These are phyloP conservation scores for Gopherus flavomarginatus DNA, from an alignment of 2,113 vertebrate species.

Conservation along the genomic window DNA sequence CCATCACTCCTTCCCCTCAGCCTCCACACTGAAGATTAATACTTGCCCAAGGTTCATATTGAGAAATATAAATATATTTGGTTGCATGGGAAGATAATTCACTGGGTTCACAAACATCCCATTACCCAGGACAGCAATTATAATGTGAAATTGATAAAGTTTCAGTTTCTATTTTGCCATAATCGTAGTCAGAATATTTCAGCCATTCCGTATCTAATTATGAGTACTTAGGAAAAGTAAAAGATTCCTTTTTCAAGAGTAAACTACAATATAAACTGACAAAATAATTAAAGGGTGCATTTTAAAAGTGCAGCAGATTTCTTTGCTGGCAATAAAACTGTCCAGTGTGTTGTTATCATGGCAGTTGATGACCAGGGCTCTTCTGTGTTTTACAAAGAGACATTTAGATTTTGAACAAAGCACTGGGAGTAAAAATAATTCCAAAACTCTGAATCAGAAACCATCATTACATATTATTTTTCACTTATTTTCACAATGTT, in stretches of 20 bases:
- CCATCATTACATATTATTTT: neutral
- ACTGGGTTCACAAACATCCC: conserved; percentile 1
- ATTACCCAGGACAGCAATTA: conserved; percentile 2
- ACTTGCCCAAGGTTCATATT: conserved; percentile 51
- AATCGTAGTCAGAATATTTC: neutral
- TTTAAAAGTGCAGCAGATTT: neutral
- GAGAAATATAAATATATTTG: conserved; percentile 36
- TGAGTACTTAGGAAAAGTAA: conserved; percentile 14
- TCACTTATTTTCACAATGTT: neutral
- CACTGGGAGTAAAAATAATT: neutral
- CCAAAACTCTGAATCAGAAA: neutral
- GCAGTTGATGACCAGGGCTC: conserved; percentile 2
- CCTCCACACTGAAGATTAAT: conserved; percentile 40
- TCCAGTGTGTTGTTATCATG: neutral
- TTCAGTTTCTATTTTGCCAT: conserved; percentile 18
- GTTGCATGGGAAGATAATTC: conserved; percentile 54
- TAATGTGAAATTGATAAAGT: neutral
- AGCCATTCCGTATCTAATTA: conserved; percentile 24
- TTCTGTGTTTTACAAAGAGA: neutral
- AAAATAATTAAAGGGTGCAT: conserved; percentile 40
- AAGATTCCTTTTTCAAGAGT: neutral
- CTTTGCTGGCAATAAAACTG: conserved; percentile 1
- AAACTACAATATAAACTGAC: neutral
- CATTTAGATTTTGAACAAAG: neutral
- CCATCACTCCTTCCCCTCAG: neutral